Conservation (phyloP, 2,113 vertebrate species). For the Capreolus pygargus region DNA sequence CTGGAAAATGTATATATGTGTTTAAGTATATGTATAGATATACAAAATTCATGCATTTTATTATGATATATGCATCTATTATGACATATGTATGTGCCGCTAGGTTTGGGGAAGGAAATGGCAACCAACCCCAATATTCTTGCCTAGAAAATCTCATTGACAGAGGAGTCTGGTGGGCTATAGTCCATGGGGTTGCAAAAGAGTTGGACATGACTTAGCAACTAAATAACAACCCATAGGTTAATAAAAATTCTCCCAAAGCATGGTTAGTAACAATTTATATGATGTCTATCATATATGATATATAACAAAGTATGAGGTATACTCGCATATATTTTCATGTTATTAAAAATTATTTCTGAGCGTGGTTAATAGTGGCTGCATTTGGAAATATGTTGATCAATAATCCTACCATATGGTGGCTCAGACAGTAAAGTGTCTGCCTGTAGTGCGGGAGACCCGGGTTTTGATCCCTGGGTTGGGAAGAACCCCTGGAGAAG, state of each 20-base stretch:
- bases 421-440: too few relatives aligned
- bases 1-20: background rate
- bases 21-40: background rate
- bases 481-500: too few relatives aligned
- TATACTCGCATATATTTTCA: background rate
- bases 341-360: slow-evolving; percentile 14
- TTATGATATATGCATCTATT: background rate
- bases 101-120: background rate
- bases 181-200: background rate
- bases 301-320: background rate
- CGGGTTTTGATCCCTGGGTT: too few relatives aligned
- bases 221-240: background rate
- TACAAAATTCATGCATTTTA: background rate
- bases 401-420: background rate
- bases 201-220: background rate
- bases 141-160: background rate
- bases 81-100: background rate
- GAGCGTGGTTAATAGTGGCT: background rate
- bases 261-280: background rate
- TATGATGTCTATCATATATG: background rate
- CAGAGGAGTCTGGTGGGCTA: background rate
- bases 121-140: background rate
- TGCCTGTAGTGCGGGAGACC: too few relatives aligned
- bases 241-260: slow-evolving; percentile 13
- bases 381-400: background rate